Evolutionary conservation across 2,888 invertebrate genomes (phyloP), one percentile per base, ranked within the genome.

Genomic region (Cheilosia soror): DNA sequence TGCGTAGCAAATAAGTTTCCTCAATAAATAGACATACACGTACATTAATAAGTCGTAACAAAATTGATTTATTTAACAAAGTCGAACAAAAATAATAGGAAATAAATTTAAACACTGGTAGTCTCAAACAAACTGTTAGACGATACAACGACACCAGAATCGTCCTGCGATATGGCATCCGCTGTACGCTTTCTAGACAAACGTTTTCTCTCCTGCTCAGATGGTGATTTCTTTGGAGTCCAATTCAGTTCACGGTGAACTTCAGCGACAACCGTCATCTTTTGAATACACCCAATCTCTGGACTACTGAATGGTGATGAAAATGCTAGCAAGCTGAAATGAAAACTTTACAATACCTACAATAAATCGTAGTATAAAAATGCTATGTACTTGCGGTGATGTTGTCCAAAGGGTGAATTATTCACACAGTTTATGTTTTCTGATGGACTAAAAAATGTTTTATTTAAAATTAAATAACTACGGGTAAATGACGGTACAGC

Each of bases 211-310:
- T 69, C 20, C 9, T 57, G 63, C 27, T 55, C 27, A 13, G 51
- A 20, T 2, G 71, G 66, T 11, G 72, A n/a, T 51, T 57, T 79
- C 5, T 37, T 72, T 5, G 90, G 89, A 80, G 87, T 88, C 90
- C 90, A 91, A 71, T 90, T 73, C 0, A 89, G 76, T 5, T 88
- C 79, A 71, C 89, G 90, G 81, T 91, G 91, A 25, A 91, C 90
- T 11, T 87, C 65, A 2, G 90, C 91, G 4, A 65, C 76, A 0
- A 90, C 88, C 0, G 71, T 80, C 7, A 90, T n/a, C 3, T 9
- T 87, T 20, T 88, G 73, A 5, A 90, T 84, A 40, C 72, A 77
- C 1, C 53, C 11, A 13, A 25, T 40, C 6, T 87, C 83, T 0
- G 90, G 89, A 68, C 88, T 89, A 3, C 89, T 88, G 33, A 72